Percentiles rank a stretch among this genome's conserved stretches.
Evolutionary conservation across 2,797 vertebrate genomes (phyloP).

Genomic region (Chelon auratus): DNA sequence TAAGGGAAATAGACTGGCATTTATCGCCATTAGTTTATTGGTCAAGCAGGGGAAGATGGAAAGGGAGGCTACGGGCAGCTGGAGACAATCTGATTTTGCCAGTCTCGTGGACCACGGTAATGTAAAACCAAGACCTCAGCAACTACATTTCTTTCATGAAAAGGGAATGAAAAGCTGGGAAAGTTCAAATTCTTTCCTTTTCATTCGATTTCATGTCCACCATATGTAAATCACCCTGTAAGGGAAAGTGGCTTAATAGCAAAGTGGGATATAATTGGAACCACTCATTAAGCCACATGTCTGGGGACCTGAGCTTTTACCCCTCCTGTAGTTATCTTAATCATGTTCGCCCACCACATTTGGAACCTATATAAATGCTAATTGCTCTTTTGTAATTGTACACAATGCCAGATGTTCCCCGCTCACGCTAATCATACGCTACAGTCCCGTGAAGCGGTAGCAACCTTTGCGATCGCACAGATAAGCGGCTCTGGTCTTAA

Average conservation of each 20-base stretch:
- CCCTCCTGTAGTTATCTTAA: slow-evolving; percentile 53
- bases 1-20: slow-evolving; percentile 76
- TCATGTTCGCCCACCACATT: slow-evolving; percentile 33
- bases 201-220: slow-evolving; percentile 35
- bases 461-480: slow-evolving; percentile 65
- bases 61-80: slow-evolving; percentile 29
- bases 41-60: slow-evolving; percentile 50
- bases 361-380: slow-evolving; percentile 76
- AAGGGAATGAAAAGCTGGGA: slow-evolving; percentile 36
- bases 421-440: slow-evolving; percentile 60
- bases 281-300: slow-evolving; percentile 47
- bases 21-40: slow-evolving; percentile 70
- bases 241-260: slow-evolving; percentile 17
- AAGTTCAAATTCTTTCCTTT: slow-evolving; percentile 36
- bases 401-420: slow-evolving; percentile 46
- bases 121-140: slow-evolving; percentile 45
- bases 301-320: slow-evolving; percentile 28
- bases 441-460: slow-evolving; percentile 48
- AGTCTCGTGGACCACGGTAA: slow-evolving; percentile 6
- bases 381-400: slow-evolving; percentile 76
- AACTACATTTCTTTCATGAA: slow-evolving; percentile 42
- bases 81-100: slow-evolving; percentile 48
- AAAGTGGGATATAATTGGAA: slow-evolving; percentile 41
- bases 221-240: slow-evolving; percentile 28
- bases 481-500: slow-evolving; percentile 62